Conservation (phyloP, 1,140 invertebrate genomes). For the Bombus superbus region DNA sequence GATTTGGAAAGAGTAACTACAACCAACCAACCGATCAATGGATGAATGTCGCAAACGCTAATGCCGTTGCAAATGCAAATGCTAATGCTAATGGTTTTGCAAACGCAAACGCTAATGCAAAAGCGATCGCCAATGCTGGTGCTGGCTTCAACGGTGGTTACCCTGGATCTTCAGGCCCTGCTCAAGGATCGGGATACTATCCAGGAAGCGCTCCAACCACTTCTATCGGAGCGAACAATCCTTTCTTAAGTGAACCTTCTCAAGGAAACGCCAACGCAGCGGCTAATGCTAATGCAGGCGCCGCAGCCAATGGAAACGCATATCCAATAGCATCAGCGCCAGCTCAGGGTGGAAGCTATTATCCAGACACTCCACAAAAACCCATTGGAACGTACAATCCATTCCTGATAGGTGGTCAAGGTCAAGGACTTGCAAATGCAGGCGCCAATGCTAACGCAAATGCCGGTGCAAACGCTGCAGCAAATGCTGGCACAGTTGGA, state of each 20-base stretch:
- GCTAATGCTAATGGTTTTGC: conserved; percentile 21
- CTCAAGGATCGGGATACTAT: not conserved
- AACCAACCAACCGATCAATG: not conserved
- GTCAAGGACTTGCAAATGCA: conserved; percentile 7
- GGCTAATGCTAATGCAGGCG: conserved; percentile 33
- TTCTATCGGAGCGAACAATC: conserved; percentile 21
- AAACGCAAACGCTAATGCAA: conserved; percentile 2
- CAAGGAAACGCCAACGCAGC: conserved; percentile 4
- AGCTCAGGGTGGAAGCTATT: not conserved
- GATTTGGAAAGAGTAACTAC: conserved; percentile 8
- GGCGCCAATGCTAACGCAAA: conserved; percentile 44
- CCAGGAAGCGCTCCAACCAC: not conserved
- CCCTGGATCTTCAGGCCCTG: not conserved
- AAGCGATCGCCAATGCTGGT: conserved; percentile 18
- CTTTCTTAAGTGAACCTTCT: conserved; percentile 23
- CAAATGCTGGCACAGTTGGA: not conserved
- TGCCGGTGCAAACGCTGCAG: conserved; percentile 36
- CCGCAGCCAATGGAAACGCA: not conserved
- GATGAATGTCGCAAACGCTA: conserved; percentile 16
- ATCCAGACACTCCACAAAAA: not conserved
- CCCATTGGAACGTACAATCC: not conserved
- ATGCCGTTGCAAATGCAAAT: not conserved
- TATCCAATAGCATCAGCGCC: not conserved
- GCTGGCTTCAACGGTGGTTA: not conserved
- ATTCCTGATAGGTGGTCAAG: not conserved